Evolutionary conservation across 2,888 invertebrate genomes (phyloP), one percentile per base, ranked within the genome.

Genomic region (Cosmia pyralina): DNA sequence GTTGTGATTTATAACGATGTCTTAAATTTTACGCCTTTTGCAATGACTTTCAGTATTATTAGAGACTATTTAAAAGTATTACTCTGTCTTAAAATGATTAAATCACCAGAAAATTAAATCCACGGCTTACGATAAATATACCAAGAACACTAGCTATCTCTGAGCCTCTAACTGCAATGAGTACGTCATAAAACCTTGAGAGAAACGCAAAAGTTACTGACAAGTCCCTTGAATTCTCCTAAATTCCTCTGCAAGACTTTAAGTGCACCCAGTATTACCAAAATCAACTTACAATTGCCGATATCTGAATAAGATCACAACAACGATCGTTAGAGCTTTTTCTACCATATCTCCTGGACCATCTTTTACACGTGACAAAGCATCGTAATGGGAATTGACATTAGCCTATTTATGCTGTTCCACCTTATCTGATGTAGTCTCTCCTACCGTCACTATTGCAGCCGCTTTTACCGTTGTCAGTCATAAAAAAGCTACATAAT

Each of bases 281-380:
- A 74, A 84, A 84, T 62, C 5, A 74, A 34, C 63, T 66, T 48
- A 69, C 69, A 79, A 81, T 82, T 76, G 69, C 59, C 41, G 34
- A 48, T 85, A 87, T 83, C 82, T 63, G 8, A 63, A 48, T 38
- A 55, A 83, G 67, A 86, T 82, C 70, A 79, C 60, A 79, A 74
- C 60, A 80, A 67, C 34, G 57, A 84, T 86, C 74, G 77, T 87
- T 85, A 84, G 68, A 82, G 77, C 62, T 78, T 87, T 79, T 78
- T 83, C 86, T 79, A 86, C 81, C 79, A 66, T 89, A 88, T 89
- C 87, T 86, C 89, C 88, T 84, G 70, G 84, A 89, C 79, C 90
- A 93, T 93, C 94, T 91, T 90, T 89, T 87, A 89, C 90, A 94
- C 95, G 95, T 95, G 94, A 95, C 94, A 93, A 91, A 92, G 89